phyloP scores from a whole-genome alignment of 2,113 vertebrate species.

The Hippocampus comes region DNA sequence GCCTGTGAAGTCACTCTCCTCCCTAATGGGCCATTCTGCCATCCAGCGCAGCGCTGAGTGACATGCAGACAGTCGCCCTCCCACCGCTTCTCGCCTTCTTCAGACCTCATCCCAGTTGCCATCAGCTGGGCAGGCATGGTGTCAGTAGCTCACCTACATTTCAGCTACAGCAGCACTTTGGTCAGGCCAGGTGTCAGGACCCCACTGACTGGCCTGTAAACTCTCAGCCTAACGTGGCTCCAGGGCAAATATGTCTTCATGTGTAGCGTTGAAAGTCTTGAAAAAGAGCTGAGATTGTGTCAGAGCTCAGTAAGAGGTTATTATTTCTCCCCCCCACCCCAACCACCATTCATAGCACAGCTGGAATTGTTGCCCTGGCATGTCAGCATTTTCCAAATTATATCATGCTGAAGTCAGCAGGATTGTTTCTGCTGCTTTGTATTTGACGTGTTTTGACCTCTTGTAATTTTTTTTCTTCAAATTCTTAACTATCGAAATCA shows the following conservation, averaged over 20 bases:
- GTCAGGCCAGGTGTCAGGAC: slow-evolving; percentile 55
- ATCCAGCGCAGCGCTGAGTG: slow-evolving; percentile 62
- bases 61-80: slow-evolving; percentile 47
- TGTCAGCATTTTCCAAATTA: neutral
- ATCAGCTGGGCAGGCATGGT: slow-evolving; percentile 55
- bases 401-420: neutral
- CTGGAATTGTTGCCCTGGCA: slow-evolving; percentile 31
- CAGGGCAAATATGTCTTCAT: slow-evolving; percentile 45
- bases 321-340: slow-evolving; percentile 4
- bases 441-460: neutral
- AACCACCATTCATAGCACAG: slow-evolving; percentile 37
- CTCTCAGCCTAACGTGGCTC: slow-evolving; percentile 41
- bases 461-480: neutral
- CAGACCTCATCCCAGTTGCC: slow-evolving; percentile 43
- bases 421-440: neutral
- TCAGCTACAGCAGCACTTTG: slow-evolving; percentile 56
- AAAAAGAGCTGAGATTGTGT: slow-evolving; percentile 24
- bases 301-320: slow-evolving; percentile 30
- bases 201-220: slow-evolving; percentile 40
- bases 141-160: slow-evolving; percentile 60
- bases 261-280: slow-evolving; percentile 25
- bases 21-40: slow-evolving; percentile 75
- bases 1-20: slow-evolving; percentile 69
- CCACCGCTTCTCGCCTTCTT: slow-evolving; percentile 32
- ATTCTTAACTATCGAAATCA: neutral